phyloP scores from a whole-genome alignment of 2,888 invertebrate genomes.

The Caenorhabditis uteleia region DNA sequence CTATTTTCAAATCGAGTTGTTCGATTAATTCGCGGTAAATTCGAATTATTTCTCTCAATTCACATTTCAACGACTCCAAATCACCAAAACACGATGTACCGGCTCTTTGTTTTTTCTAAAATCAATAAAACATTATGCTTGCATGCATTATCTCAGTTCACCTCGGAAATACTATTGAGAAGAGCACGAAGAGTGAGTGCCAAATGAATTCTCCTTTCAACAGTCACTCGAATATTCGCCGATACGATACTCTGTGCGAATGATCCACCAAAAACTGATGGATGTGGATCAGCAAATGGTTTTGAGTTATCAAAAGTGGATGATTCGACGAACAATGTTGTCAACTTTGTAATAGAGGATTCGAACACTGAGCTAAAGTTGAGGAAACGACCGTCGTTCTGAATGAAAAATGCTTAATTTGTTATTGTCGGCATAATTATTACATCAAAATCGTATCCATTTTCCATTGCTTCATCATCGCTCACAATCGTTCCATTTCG shows the following conservation, averaged over 20 bases:
- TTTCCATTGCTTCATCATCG: conserved; percentile 20
- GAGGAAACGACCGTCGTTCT: conserved; percentile 14
- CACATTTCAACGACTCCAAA: conserved; percentile 21
- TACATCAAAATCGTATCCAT: conserved; percentile 24
- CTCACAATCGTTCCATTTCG: conserved; percentile 8
- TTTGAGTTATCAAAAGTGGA: conserved; percentile 25
- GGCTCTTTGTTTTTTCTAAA: conserved; percentile 13
- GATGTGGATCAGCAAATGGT: conserved; percentile 15
- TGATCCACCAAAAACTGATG: conserved; percentile 17
- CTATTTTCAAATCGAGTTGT: conserved; percentile 33
- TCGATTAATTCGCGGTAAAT: conserved; percentile 31
- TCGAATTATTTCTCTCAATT: conserved; percentile 33
- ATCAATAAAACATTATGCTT: background rate
- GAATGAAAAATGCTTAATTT: background rate
- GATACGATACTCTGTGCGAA: conserved; percentile 26
- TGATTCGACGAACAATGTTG: conserved; percentile 11
- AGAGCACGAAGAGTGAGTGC: conserved; percentile 18
- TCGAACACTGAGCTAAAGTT: conserved; percentile 12
- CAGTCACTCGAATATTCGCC: conserved; percentile 19
- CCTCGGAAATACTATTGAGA: conserved; percentile 19
- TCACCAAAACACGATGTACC: conserved; percentile 19
- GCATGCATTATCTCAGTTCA: background rate
- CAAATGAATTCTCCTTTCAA: conserved; percentile 24
- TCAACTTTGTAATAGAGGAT: conserved; percentile 8
- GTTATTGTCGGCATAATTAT: background rate